phyloP scores from a whole-genome alignment of 1,140 invertebrate genomes.

The Macrocentrus cingulum region DNA sequence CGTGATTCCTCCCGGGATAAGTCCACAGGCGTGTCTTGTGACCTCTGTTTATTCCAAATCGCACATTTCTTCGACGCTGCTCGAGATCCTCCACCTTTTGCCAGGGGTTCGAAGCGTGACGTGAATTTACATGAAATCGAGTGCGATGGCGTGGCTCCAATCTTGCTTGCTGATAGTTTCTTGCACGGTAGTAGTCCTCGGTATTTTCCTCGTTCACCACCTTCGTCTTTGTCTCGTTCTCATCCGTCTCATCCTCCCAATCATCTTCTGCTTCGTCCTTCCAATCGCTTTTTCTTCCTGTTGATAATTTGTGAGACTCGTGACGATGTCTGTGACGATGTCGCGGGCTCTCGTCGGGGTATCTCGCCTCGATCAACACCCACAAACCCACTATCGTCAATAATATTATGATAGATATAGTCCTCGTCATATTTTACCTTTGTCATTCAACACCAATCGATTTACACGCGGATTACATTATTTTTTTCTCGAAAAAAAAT shows the following conservation, averaged over 20 bases:
- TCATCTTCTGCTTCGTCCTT: conserved; percentile 26
- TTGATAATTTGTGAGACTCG: neutral
- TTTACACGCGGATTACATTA: conserved; percentile 25
- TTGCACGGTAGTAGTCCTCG: conserved; percentile 1
- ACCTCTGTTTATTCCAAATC: conserved; percentile 3
- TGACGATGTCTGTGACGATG: conserved; percentile 26
- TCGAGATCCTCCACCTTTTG: neutral
- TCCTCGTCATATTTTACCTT: conserved; percentile 23
- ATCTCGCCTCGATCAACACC: conserved; percentile 12
- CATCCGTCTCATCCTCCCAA: conserved; percentile 20
- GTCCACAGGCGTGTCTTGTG: conserved; percentile 15
- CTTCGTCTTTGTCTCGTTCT: conserved; percentile 9
- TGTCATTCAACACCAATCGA: conserved; percentile 3
- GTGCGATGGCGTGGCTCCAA: neutral
- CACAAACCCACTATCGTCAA: conserved; percentile 23
- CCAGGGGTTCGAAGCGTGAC: neutral
- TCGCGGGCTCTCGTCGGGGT: conserved; percentile 16
- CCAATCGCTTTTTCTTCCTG: conserved; percentile 1
- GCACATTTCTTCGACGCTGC: conserved; percentile 1
- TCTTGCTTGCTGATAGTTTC: neutral
- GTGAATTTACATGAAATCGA: conserved; percentile 1
- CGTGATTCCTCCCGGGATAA: conserved; percentile 12
- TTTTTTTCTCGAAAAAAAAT: no score
- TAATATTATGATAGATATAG: conserved; percentile 13
- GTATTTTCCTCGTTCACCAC: conserved; percentile 14